Percentiles rank a stretch among this genome's conserved stretches.
Evolutionary conservation across 2,113 vertebrate species (phyloP).

Genomic region (Eira barbara): DNA sequence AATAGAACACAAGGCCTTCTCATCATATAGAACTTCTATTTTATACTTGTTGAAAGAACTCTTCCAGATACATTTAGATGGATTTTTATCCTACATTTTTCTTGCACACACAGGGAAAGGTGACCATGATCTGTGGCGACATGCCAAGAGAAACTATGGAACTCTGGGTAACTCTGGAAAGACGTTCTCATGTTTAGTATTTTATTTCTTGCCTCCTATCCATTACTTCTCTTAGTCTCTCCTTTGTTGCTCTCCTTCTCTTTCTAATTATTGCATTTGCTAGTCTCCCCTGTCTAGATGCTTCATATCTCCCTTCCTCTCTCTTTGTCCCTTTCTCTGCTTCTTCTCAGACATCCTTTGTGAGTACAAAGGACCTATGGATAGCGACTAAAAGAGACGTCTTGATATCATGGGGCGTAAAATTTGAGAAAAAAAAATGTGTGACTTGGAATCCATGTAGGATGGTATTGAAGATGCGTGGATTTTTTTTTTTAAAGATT

Average conservation of each 20-base stretch:
- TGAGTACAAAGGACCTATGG: not conserved
- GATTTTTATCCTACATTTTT: not conserved
- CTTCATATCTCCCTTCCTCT: not conserved
- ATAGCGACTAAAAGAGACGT: not conserved
- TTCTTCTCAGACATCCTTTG: not conserved
- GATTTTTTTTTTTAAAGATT: too few species aligned
- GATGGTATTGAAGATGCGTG: not conserved
- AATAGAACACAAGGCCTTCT: not conserved
- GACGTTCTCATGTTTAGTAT: not conserved
- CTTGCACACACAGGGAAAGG: not conserved
- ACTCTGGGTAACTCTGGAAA: not conserved
- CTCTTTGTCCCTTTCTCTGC: not conserved
- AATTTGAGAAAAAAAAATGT: not conserved
- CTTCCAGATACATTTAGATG: not conserved
- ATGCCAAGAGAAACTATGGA: not conserved
- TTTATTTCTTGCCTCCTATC: not conserved
- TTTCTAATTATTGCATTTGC: not conserved
- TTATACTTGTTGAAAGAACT: not conserved
- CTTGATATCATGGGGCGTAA: not conserved
- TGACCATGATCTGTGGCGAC: not conserved
- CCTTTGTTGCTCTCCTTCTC: not conserved
- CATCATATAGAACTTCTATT: not conserved
- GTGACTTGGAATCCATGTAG: not conserved
- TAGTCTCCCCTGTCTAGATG: not conserved
- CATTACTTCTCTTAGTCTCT: not conserved